Conservation (phyloP, 1,140 invertebrate genomes). For the Drosophila ficusphila region DNA sequence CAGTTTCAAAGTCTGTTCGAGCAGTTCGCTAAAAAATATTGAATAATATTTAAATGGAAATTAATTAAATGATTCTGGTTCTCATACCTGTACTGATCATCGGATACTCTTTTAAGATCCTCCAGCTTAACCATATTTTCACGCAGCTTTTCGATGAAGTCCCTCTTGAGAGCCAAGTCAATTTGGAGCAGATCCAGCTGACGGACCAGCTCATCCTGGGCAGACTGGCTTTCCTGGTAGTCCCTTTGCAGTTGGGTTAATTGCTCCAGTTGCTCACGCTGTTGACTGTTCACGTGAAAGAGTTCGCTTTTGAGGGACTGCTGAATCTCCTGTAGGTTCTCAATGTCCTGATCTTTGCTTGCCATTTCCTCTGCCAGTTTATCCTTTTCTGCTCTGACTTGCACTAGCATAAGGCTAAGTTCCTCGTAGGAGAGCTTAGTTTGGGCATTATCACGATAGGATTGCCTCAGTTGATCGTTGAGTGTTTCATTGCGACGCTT, state of each 20-base stretch:
- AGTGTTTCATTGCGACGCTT: constrained; percentile 71
- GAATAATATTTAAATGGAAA: neutral
- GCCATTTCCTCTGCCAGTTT: constrained; percentile 25
- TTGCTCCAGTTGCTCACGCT: constrained; percentile 46
- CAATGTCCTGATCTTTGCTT: constrained; percentile 41
- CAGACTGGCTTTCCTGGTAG: constrained; percentile 29
- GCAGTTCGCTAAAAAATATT: constrained; percentile 24
- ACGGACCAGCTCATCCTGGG: constrained; percentile 36
- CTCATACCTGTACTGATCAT: constrained; percentile 36
- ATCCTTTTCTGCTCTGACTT: constrained; percentile 37
- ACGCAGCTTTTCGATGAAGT: constrained; percentile 17
- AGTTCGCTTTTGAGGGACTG: constrained; percentile 46
- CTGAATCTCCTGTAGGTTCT: constrained; percentile 48
- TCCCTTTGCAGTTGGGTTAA: constrained; percentile 45
- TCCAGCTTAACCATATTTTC: constrained; percentile 18
- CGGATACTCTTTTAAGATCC: constrained; percentile 23
- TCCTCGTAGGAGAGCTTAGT: constrained; percentile 62
- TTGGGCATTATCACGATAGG: constrained; percentile 56
- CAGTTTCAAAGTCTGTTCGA: constrained; percentile 18
- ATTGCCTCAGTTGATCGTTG: constrained; percentile 60
- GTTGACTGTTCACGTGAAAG: constrained; percentile 28
- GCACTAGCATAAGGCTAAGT: constrained; percentile 38
- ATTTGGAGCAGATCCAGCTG: constrained; percentile 15
- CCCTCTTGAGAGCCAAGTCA: constrained; percentile 22
- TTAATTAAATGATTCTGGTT: too few species aligned